These are phyloP conservation scores for Stratiomys singularior DNA, from an alignment of 2,888 invertebrate genomes.

Conservation along the genomic window DNA sequence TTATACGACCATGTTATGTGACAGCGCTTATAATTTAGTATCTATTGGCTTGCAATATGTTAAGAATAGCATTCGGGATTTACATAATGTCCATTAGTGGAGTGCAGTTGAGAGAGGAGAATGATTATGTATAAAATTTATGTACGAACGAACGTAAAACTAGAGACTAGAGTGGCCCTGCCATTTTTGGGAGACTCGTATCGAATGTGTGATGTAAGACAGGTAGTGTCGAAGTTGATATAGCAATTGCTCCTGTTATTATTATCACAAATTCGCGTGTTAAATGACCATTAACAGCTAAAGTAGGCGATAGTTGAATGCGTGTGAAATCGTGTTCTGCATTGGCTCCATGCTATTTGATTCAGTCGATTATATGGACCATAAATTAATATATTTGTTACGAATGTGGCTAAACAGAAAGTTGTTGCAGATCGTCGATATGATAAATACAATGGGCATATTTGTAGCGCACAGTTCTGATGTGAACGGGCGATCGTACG, in stretches of 20 bases:
- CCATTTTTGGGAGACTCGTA: neutral
- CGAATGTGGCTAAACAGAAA: neutral
- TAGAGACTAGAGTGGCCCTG: too few species aligned
- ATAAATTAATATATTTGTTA: constrained; percentile 18
- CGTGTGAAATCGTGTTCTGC: constrained; percentile 11
- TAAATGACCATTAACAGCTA: constrained; percentile 27
- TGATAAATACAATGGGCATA: neutral
- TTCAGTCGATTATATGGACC: neutral
- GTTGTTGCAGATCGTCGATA: neutral
- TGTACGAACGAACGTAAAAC: too few species aligned
- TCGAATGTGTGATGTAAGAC: neutral
- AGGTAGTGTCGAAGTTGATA: constrained; percentile 11
- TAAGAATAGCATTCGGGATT: constrained; percentile 22
- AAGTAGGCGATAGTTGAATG: constrained; percentile 6
- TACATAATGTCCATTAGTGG: constrained; percentile 29
- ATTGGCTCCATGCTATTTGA: neutral
- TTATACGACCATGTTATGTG: constrained; percentile 39
- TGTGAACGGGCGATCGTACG: too few species aligned
- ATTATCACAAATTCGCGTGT: constrained; percentile 40
- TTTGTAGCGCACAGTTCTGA: too few species aligned
- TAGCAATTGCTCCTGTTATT: constrained; percentile 22
- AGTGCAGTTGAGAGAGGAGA: neutral
- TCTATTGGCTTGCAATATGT: constrained; percentile 13
- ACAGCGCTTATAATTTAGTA: constrained; percentile 39
- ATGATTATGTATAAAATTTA: neutral